Conservation (phyloP, 2,888 invertebrate species). For the Bhutanitis thaidina region DNA sequence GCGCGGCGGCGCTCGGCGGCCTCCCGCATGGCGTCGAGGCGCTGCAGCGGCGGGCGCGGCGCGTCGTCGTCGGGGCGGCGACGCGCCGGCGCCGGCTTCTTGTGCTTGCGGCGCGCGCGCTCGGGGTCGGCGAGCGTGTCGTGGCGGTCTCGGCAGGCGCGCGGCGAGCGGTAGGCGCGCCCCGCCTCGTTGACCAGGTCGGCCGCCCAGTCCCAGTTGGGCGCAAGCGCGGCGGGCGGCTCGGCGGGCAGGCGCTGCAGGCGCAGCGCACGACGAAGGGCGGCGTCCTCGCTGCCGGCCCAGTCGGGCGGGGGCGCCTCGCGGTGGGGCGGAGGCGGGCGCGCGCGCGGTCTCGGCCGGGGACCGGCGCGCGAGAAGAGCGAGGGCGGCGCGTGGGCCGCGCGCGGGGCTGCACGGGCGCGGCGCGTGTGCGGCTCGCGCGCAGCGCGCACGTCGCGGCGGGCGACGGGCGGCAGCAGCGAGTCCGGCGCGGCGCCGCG, state of each 20-base stretch:
- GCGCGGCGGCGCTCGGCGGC: constrained; percentile 87
- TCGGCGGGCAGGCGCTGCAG: constrained; percentile 83
- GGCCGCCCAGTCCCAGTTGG: constrained; percentile 97
- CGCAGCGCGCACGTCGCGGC: constrained; percentile 80
- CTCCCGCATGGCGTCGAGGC: constrained; percentile 86
- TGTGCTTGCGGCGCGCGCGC: constrained; percentile 94
- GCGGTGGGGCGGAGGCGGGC: constrained; percentile 83
- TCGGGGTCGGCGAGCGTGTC: constrained; percentile 93
- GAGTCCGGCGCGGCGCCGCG: constrained; percentile 84
- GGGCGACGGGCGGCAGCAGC: constrained; percentile 81
- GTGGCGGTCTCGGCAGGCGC: constrained; percentile 94
- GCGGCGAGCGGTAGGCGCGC: constrained; percentile 91
- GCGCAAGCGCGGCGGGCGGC: constrained; percentile 88
- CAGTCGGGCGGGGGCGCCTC: constrained; percentile 91
- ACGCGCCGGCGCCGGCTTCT: constrained; percentile 84
- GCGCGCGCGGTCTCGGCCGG: constrained; percentile 84
- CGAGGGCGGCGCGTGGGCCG: constrained; percentile 88
- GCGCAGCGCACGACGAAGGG: constrained; percentile 89
- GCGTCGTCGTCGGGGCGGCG: constrained; percentile 83
- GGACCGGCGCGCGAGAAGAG: constrained; percentile 82
- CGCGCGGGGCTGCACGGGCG: constrained; percentile 84
- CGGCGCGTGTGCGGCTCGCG: constrained; percentile 73
- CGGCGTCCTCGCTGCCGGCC: constrained; percentile 94
- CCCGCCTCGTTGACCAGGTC: constrained; percentile 94
- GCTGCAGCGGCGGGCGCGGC: constrained; percentile 72